These are phyloP conservation scores for Galeruca laticollis DNA, from an alignment of 2,888 invertebrate species.

Conservation along the genomic window DNA sequence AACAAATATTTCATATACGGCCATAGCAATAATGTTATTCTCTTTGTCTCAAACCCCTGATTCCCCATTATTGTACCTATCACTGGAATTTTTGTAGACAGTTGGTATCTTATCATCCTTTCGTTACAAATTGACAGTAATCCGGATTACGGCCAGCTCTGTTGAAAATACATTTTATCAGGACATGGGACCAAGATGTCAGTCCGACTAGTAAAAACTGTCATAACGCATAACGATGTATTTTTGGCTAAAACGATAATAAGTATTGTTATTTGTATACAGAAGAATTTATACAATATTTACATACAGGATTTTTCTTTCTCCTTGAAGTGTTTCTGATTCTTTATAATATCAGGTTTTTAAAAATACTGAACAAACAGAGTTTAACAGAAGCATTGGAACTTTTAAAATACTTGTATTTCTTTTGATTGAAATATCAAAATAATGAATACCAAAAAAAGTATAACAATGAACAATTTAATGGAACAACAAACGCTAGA, in stretches of 20 bases:
- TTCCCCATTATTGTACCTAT: neutral
- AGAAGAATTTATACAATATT: neutral
- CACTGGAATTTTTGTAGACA: conserved; percentile 2
- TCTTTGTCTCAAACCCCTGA: neutral
- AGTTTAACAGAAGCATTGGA: neutral
- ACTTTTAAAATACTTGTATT: no score
- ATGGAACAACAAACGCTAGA: no score
- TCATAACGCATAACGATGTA: conserved; percentile 11
- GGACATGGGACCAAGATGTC: conserved; percentile 13
- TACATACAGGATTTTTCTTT: neutral
- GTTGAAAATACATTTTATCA: conserved; percentile 30
- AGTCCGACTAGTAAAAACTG: conserved; percentile 2
- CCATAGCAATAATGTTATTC: no score
- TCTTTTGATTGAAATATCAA: no score
- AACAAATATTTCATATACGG: no score
- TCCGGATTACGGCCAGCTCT: conserved; percentile 44
- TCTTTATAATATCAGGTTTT: neutral
- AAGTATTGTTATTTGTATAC: neutral
- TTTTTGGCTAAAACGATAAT: neutral
- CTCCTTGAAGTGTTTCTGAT: neutral
- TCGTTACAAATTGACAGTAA: conserved; percentile 41
- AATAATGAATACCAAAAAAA: no score
- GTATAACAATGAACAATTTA: no score
- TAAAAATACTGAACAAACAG: neutral
- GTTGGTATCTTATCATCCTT: conserved; percentile 22